Evolutionary conservation across 2,113 vertebrate species (phyloP).

Genomic region (Nibea albiflora): DNA sequence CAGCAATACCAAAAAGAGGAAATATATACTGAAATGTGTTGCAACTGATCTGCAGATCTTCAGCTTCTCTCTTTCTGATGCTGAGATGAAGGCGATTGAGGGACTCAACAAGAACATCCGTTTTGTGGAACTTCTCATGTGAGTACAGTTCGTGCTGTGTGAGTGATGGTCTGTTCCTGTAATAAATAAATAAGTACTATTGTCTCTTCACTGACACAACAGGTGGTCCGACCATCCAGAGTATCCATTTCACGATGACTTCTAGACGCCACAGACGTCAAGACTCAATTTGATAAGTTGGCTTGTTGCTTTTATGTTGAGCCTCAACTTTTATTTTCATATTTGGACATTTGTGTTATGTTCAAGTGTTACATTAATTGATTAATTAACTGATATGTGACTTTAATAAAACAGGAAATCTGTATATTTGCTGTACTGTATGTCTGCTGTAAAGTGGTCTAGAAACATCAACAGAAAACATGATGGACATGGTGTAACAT

Average conservation of each 20-base stretch:
- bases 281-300: neutral
- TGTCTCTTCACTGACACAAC: slow-evolving; percentile 34
- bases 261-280: slow-evolving; percentile 51
- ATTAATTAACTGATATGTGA: neutral
- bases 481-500: neutral
- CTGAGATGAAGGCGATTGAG: slow-evolving; percentile 90
- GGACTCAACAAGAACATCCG: slow-evolving; percentile 90
- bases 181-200: neutral
- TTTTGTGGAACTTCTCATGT: slow-evolving; percentile 91
- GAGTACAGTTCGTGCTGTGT: slow-evolving; percentile 74
- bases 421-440: too few relatives aligned
- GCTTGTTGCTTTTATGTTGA: neutral
- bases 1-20: neutral
- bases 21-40: neutral
- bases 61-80: slow-evolving; percentile 90
- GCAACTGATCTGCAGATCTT: slow-evolving; percentile 85
- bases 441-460: neutral
- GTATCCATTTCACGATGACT: slow-evolving; percentile 81
- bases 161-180: neutral
- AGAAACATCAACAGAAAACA: neutral
- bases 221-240: slow-evolving; percentile 84
- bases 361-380: too few relatives aligned
- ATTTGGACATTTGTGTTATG: neutral
- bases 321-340: neutral
- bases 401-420: neutral